A percentile compares a stretch with the other conserved stretches of the same genome.
phyloP scores from a whole-genome alignment of 2,888 invertebrate genomes.

The Thalpophila matura region DNA sequence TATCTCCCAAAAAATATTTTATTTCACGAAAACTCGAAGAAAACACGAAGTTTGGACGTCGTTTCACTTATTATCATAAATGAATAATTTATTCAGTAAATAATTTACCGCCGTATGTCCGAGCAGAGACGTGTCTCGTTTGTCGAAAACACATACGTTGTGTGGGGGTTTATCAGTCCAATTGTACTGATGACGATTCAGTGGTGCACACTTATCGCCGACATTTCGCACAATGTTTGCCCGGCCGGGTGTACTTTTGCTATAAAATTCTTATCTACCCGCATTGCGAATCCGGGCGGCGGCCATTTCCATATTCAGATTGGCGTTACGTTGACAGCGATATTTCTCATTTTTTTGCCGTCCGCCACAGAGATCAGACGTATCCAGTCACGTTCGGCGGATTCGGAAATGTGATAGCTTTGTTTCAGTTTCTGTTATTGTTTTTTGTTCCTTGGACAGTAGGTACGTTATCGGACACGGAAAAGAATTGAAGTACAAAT shows the following conservation, averaged over 20 bases:
- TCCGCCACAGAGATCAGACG: slow-evolving; percentile 62
- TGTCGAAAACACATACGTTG: slow-evolving; percentile 41
- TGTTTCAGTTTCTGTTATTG: slow-evolving; percentile 55
- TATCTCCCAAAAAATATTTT: slow-evolving; percentile 17
- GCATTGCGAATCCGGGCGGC: slow-evolving; percentile 83
- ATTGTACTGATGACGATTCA: slow-evolving; percentile 58
- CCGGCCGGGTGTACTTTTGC: slow-evolving; percentile 73
- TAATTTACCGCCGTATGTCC: slow-evolving; percentile 52
- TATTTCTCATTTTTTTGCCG: slow-evolving; percentile 69
- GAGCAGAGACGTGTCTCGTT: slow-evolving; percentile 46
- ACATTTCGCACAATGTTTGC: slow-evolving; percentile 77
- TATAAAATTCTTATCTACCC: slow-evolving; percentile 87
- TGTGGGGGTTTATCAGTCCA: slow-evolving; percentile 36
- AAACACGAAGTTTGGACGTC: slow-evolving; percentile 66
- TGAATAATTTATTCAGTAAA: slow-evolving; percentile 69
- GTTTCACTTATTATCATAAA: slow-evolving; percentile 72
- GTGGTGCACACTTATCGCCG: slow-evolving; percentile 73
- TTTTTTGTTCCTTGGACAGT: slow-evolving; percentile 45
- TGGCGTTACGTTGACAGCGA: slow-evolving; percentile 70
- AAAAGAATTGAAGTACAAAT: slow-evolving; percentile 27
- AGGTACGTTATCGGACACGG: slow-evolving; percentile 22
- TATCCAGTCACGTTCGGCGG: slow-evolving; percentile 71
- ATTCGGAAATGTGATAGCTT: slow-evolving; percentile 59
- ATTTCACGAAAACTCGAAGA: slow-evolving; percentile 40
- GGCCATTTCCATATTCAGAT: slow-evolving; percentile 86